These are phyloP conservation scores for Hemaris fuciformis DNA, from an alignment of 2,888 invertebrate genomes.

Conservation along the genomic window DNA sequence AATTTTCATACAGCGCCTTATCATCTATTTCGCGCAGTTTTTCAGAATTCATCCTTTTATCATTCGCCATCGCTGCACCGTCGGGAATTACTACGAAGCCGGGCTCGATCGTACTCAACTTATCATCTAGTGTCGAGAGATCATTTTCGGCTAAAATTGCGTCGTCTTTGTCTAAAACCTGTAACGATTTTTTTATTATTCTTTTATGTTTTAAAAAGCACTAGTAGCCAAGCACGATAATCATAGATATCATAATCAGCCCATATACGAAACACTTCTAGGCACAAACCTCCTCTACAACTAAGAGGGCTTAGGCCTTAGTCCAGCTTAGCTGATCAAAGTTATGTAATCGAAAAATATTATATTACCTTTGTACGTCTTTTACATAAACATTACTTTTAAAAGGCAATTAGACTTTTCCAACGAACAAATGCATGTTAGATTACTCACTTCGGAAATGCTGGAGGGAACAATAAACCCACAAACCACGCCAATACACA, in stretches of 20 bases:
- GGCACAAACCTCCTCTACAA: too few species aligned
- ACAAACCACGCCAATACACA: constrained; percentile 48
- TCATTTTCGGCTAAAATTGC: constrained; percentile 17
- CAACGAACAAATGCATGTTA: constrained; percentile 14
- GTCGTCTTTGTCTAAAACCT: not conserved
- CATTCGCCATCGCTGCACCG: not conserved
- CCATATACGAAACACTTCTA: too few species aligned
- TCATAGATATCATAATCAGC: too few species aligned
- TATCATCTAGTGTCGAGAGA: constrained; percentile 10
- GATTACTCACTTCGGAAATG: constrained; percentile 49
- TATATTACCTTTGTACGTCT: too few species aligned
- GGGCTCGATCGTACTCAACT: not conserved
- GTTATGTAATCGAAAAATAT: too few species aligned
- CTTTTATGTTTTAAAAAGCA: too few species aligned
- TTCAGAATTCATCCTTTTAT: not conserved
- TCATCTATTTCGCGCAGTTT: constrained; percentile 27
- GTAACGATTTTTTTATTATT: not conserved
- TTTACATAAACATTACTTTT: too few species aligned
- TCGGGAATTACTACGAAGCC: not conserved
- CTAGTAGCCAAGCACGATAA: too few species aligned
- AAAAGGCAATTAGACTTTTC: too few species aligned
- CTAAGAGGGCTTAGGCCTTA: too few species aligned
- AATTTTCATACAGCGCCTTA: constrained; percentile 45
- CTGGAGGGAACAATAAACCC: constrained; percentile 51
- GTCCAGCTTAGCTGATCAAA: too few species aligned